Conservation (phyloP, 1,140 invertebrate species). For the Paralvinella palmiformis region DNA sequence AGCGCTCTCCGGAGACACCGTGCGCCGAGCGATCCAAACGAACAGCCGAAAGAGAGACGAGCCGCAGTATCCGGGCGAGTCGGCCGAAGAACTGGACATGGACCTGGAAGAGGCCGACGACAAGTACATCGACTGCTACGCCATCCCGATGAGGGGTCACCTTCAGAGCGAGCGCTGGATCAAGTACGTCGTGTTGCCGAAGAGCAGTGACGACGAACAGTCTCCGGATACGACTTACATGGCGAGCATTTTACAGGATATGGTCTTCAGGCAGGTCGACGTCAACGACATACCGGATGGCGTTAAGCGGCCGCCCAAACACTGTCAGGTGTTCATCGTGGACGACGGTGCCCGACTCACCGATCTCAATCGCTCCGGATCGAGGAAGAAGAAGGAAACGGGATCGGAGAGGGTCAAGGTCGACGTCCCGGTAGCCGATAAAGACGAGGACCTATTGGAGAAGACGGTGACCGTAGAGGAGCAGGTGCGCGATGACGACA, state of each 20-base stretch:
- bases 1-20: constrained; percentile 9
- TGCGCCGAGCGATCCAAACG: not conserved
- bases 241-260: not conserved
- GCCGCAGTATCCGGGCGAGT: not conserved
- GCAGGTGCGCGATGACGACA: not conserved
- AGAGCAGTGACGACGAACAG: not conserved
- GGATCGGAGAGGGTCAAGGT: not conserved
- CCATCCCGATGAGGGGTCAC: constrained; percentile 7
- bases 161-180: constrained; percentile 14
- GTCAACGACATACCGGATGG: not conserved
- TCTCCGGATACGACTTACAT: constrained; percentile 1
- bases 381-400: not conserved
- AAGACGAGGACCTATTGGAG: not conserved
- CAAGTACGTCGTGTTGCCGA: not conserved
- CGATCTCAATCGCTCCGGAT: not conserved
- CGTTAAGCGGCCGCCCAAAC: not conserved
- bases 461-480: not conserved
- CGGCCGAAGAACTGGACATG: not conserved
- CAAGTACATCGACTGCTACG: constrained; percentile 14
- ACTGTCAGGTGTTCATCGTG: constrained; percentile 1
- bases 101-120: constrained; percentile 2
- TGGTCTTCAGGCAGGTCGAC: not conserved
- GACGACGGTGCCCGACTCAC: not conserved
- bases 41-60: not conserved
- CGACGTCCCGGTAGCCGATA: not conserved